Evolutionary conservation across 2,888 invertebrate species (phyloP), one percentile per base, ranked within the genome.

Genomic region (Cynaeus angustus): DNA sequence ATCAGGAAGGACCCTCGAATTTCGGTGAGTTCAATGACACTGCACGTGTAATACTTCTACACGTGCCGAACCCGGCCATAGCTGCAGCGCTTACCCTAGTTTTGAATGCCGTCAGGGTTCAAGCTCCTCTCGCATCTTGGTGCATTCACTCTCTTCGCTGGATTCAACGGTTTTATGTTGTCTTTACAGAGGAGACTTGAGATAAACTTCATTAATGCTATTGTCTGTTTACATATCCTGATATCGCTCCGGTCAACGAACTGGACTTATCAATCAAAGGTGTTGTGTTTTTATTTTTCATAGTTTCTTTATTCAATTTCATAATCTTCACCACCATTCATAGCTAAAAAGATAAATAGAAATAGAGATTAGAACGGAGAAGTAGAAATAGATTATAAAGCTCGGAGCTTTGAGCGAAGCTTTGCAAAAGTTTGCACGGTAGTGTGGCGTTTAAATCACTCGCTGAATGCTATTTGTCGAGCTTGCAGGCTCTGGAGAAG

Each of bases 21-120:
- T 61, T 56, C 56, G 66, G 65, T 67, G 71, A 73, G 78, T 77
- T 80, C 79, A 74, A 74, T 71, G 80, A 80, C 80, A 62, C 67
- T 74, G 77, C 81, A 80, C 81, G 82, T 82, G 81, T 72, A 77
- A 72, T 70, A 56, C 71, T 71, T 72, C 66, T 74, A 77, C 81
- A 81, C 81, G 81, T 82, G 80, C 79, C 78, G 79, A 78, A 79
- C 79, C 80, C 78, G 78, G 80, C 79, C 77, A 76, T 76, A 78
- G 78, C 77, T 80, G 77, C 78, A 77, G 72, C 70, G 80, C 78
- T 82, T 82, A 82, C 81, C 82, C 82, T 81, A 82, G 81, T 80
- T 82, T 80, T 77, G 73, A 65, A 68, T 68, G 64, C 64, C 62
- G 74, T 5, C 50, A 55, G 53, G 72, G 75, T 75, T 75, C 77